Evolutionary conservation across 2,113 vertebrate species (phyloP), one percentile per base, ranked within the genome.

Genomic region (Drymodes brunneopygia): DNA sequence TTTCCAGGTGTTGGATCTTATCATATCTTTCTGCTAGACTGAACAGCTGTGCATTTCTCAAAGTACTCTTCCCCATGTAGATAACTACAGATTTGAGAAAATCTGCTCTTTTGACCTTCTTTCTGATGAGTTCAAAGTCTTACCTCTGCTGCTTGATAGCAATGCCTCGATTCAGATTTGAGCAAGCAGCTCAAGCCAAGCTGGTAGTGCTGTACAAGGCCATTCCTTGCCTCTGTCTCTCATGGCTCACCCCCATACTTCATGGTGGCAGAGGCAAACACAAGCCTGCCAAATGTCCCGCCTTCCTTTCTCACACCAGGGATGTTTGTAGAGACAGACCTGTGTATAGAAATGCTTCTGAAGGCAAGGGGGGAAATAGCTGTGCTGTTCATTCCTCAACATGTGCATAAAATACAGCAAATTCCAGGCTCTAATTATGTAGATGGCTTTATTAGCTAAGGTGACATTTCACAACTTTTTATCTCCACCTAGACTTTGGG

Each of bases 41-140:
- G 75, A 93, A 88, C 67, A 94, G 73, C 64, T 86, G 28, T 67
- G 42, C 17, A 6, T 71, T 90, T 86, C 81, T 92, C 67, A 83
- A 88, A 93, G 82, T 67, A 44, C 12, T 53, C 38, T 86, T 92
- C n/a, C 48, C n/a, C 40, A 64, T 53, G 51, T 56, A 88, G 82
- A 60, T 90, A 83, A 70, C 56, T 67, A 48, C 40, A 53, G 71
- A 83, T 96, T 78, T 64, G 21, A 93, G 80, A 81, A 95, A 95
- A 90, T 71, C n/a, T 91, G 38, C 33, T 80, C 74, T 83, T 86
- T 92, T 77, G 72, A 94, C 87, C 75, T 91, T 92, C 56, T 70
- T 45, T 87, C 42, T 69, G 50, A 58, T 62, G 82, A 70, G 61
- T 80, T 95, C 85, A 89, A 91, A 92, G 67, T 42, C 74, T 87